phyloP scores from a whole-genome alignment of 2,113 vertebrate species.

The Oxyura jamaicensis region DNA sequence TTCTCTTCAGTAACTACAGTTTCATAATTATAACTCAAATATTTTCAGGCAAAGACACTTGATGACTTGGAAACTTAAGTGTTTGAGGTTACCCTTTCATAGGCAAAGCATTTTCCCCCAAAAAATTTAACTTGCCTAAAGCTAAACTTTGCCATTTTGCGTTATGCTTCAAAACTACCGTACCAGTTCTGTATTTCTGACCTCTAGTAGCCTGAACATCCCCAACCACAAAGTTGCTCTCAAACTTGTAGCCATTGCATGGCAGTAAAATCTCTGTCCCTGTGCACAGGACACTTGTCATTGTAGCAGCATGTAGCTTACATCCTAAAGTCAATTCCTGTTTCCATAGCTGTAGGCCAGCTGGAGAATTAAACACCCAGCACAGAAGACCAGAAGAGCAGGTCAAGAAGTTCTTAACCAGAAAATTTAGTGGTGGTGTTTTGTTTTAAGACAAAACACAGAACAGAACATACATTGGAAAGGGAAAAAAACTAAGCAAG shows the following conservation, averaged over 20 bases:
- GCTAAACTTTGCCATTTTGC: background rate
- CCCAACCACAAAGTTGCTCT: background rate
- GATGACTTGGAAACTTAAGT: background rate
- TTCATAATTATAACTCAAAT: background rate
- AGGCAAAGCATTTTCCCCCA: background rate
- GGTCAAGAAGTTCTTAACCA: background rate
- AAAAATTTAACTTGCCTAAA: background rate
- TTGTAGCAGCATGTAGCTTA: background rate
- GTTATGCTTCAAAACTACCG: background rate
- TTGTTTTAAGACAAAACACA: background rate
- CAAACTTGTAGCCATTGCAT: background rate
- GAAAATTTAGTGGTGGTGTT: background rate
- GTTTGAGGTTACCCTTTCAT: background rate
- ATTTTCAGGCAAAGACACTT: background rate
- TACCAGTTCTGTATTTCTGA: background rate
- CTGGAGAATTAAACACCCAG: background rate
- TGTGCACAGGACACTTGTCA: background rate
- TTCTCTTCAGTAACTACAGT: background rate
- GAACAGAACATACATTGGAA: background rate
- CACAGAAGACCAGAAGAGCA: background rate
- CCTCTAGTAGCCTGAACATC: background rate
- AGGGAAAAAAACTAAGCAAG: background rate
- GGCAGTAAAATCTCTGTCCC: background rate
- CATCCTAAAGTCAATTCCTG: background rate
- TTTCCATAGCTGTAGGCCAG: background rate